Base-by-base conservation (phyloP, 1,140 invertebrate genomes). In the Leptinotarsa undecemlineata region DNA sequence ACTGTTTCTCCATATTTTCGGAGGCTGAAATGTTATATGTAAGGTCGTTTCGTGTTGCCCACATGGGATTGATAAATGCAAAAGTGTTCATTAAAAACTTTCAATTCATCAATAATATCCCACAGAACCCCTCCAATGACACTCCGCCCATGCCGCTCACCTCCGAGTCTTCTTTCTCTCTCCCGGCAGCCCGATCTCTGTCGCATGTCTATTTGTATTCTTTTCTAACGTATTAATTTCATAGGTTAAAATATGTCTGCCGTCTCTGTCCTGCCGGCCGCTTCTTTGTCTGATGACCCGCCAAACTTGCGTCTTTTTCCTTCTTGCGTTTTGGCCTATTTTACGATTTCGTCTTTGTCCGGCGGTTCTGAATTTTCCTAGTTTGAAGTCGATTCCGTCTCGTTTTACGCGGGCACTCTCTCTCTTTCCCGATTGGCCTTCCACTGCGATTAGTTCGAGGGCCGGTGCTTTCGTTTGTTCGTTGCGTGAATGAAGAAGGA, bases 151-250 rank as follows among this genome's bases (percentile, higher is more conserved):
- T 57, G 51, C n/a, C 51, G 51, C 15, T 57, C 14, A 57, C 51
- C 42, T 33, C 64, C 21, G 11, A 21, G 71, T 19, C 69, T 47
- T 68, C 71, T 33, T 47, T 74, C 68, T 76, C 77, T 76, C 73
- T 78, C 73, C 33, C 61, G 26, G 62, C 76, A 68, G 67, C 76
- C 60, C 61, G 77, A 68, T 79, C 80, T 81, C 76, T 79, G 74
- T 79, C 77, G 73, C 51, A 61, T 71, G 72, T 74, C 81, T 79
- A 75, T 80, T 80, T 80, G 79, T 78, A 79, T 81, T 82, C 81
- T 82, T 81, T 81, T 80, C 80, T 81, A 80, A 78, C 82, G 80
- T 82, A 80, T 82, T 81, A 82, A 82, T 82, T 78, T 81, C 76
- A 77, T 76, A 77, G 77, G 74, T 78, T 77, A 78, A 79, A 76